These are phyloP conservation scores for Rhynchophorus ferrugineus DNA, from an alignment of 1,140 invertebrate genomes.

Conservation along the genomic window DNA sequence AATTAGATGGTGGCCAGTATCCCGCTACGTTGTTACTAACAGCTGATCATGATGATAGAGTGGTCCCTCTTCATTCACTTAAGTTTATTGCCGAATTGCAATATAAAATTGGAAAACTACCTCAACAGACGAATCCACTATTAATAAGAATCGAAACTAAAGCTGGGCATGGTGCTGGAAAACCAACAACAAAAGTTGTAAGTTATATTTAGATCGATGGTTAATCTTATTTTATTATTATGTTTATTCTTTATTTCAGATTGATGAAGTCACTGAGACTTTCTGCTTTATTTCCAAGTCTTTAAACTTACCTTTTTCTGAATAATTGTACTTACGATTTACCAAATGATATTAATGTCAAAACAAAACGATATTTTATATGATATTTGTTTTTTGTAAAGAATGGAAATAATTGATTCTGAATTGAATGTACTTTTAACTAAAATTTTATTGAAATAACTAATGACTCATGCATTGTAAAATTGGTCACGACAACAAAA, in stretches of 20 bases:
- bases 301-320: slow-evolving; percentile 49
- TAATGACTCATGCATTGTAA: too few relatives aligned
- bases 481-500: too few relatives aligned
- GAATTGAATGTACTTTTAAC: too few relatives aligned
- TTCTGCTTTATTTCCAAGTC: slow-evolving; percentile 78
- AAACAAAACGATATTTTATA: too few relatives aligned
- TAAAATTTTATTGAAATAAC: too few relatives aligned
- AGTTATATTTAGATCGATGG: slow-evolving; percentile 35
- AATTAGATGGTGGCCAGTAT: slow-evolving; percentile 57
- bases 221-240: slow-evolving; percentile 6
- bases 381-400: not conserved
- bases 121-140: slow-evolving; percentile 78
- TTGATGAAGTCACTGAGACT: slow-evolving; percentile 83
- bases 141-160: slow-evolving; percentile 88
- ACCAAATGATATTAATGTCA: too few relatives aligned
- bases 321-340: slow-evolving; percentile 9
- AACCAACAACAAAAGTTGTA: slow-evolving; percentile 88
- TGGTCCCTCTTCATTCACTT: slow-evolving; percentile 90
- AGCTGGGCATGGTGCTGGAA: slow-evolving; percentile 92
- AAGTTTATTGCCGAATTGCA: slow-evolving; percentile 93
- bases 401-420: not conserved
- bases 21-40: slow-evolving; percentile 86
- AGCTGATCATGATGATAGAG: slow-evolving; percentile 96
- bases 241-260: slow-evolving; percentile 53
- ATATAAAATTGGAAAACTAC: slow-evolving; percentile 54